Percentiles rank a stretch among this genome's conserved stretches.
Evolutionary conservation across 2,797 vertebrate genomes (phyloP).

Genomic region (Danio choprae): DNA sequence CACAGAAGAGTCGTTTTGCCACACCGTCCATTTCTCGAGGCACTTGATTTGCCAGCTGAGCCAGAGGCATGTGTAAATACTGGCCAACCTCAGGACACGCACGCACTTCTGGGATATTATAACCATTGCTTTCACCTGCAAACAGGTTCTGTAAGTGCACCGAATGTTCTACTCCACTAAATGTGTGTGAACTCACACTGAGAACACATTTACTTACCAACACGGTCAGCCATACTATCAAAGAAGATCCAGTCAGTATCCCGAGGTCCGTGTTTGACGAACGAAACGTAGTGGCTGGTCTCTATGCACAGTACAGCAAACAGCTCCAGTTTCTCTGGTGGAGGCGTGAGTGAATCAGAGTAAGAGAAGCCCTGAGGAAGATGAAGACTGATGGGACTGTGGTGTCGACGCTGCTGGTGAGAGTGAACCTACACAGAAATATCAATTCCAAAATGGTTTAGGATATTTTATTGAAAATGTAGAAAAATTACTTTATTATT

Average conservation of each 20-base stretch:
- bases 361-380: constrained; percentile 73
- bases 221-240: constrained; percentile 92
- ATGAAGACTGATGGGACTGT: constrained; percentile 65
- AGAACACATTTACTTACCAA: constrained; percentile 73
- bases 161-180: not conserved
- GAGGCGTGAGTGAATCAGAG: constrained; percentile 50
- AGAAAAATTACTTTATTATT: too few species aligned
- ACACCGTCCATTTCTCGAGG: constrained; percentile 90
- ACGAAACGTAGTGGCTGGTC: constrained; percentile 92
- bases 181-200: not conserved
- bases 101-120: constrained; percentile 85
- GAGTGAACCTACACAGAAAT: constrained; percentile 79
- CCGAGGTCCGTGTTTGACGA: constrained; percentile 84
- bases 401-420: constrained; percentile 74
- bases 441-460: not conserved
- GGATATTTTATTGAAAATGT: not conserved
- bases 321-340: constrained; percentile 85
- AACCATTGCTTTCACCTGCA: constrained; percentile 83
- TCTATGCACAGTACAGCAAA: constrained; percentile 92
- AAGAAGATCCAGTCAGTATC: constrained; percentile 90
- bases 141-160: not conserved
- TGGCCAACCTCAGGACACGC: constrained; percentile 83
- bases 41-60: constrained; percentile 78
- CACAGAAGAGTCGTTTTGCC: constrained; percentile 90
- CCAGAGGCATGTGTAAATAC: constrained; percentile 82